phyloP scores from a whole-genome alignment of 1,140 invertebrate genomes.

The Callitettix versicolor region DNA sequence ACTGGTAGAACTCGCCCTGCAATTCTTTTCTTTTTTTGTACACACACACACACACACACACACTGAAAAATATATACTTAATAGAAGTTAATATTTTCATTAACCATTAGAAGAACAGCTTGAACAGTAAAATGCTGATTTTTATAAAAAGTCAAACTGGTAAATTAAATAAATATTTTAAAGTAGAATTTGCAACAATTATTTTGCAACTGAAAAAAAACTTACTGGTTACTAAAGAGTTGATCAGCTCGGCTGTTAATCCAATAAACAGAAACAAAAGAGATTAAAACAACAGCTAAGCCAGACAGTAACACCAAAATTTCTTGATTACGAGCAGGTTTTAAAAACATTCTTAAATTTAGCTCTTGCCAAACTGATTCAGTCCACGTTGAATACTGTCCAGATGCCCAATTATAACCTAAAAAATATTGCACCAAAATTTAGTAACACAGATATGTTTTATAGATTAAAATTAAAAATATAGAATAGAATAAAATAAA shows the following conservation, averaged over 20 bases:
- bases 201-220: too few relatives aligned
- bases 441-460: not conserved
- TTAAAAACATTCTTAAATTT: conserved; percentile 68
- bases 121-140: too few relatives aligned
- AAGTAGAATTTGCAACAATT: too few relatives aligned
- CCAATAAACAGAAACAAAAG: conserved; percentile 58
- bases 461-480: conserved; percentile 13
- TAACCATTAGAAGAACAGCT: too few relatives aligned
- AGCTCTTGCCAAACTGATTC: conserved; percentile 76
- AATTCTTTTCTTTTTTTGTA: too few relatives aligned
- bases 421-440: conserved; percentile 16
- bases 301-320: conserved; percentile 52
- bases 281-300: conserved; percentile 45
- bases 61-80: too few relatives aligned
- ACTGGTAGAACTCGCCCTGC: too few relatives aligned
- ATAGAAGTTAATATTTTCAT: too few relatives aligned
- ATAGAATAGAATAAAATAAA: too few relatives aligned
- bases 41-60: too few relatives aligned
- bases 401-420: conserved; percentile 73
- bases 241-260: conserved; percentile 49
- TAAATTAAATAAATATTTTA: too few relatives aligned
- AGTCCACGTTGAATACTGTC: conserved; percentile 79
- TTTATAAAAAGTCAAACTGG: too few relatives aligned
- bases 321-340: conserved; percentile 59
- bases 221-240: conserved; percentile 39